Base-by-base conservation (phyloP, 2,797 vertebrate genomes). In the Lacerta agilis region DNA sequence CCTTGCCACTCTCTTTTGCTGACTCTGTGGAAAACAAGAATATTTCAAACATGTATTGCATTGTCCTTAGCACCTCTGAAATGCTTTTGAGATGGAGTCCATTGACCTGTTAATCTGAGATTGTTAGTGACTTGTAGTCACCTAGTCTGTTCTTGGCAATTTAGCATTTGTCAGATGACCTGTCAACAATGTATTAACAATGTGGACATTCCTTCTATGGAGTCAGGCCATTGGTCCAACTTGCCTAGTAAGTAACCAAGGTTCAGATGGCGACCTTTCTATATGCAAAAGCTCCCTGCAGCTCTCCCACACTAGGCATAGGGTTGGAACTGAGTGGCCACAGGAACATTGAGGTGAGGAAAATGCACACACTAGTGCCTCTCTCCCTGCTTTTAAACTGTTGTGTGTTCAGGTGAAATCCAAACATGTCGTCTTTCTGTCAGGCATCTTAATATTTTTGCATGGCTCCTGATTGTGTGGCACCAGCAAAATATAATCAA, bases 1-100 rank as follows among this genome's bases (percentile, higher is more conserved):
- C 86, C 94, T 92, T 91, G 92, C 89, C 89, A 0, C 0, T 61
- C 87, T 93, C 93, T 92, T 79, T 81, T 94, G 92, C 89, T 91
- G 89, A 89, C 85, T 87, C 75, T 41, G 58, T 69, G 90, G 88
- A 94, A 95, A 87, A 81, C 38, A 75, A 73, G 25, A 71, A 88
- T 72, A 41, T 58, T 58, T 71, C 33, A 83, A 72, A 72, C 38
- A n/a, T 67, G 73, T 58, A 61, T 49, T 67, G 43, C 76, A 82
- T 83, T 67, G 80, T 67, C 45, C 58, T 55, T 29, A 27, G 17
- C 73, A 67, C 64, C 61, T 86, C 33, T 72, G 38, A 67, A 78
- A 7, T 33, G 71, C n/a, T 49, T 79, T 69, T 79, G 33, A 43
- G 36, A 78, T 25, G 23, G 41, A 69, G 25, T n/a, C 29, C 6